Base-by-base conservation (phyloP, 2,797 vertebrate species). In the Tachyglossus aculeatus region DNA sequence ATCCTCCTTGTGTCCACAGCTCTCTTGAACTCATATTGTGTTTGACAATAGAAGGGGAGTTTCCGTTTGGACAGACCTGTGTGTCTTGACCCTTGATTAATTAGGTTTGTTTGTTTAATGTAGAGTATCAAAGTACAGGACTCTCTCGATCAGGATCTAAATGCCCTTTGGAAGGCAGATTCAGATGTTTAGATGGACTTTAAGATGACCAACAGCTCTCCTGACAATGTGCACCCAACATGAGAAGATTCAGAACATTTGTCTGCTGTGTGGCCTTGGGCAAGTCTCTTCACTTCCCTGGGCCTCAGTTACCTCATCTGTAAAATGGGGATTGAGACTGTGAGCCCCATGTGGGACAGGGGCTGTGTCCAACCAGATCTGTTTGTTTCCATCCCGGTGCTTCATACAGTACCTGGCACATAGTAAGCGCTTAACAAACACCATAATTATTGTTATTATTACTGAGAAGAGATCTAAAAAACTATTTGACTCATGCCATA, bases 61-160 rank as follows among this genome's bases (percentile, higher is more conserved):
- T 79, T 69, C 51, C 7, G 43, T 0, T 9, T 9, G 5, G n/a
- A 54, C 21, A n/a, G 32, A 62, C 41, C 38, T 50, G 5, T 57
- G 25, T 48, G 36, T 67, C 56, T 70, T 25, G 47, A 58, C 45
- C 57, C 39, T 52, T 13, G 32, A 22, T 10, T 2, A 3, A 56
- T 33, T 27, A 60, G 34, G 19, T 19, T 43, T 71, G 29, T 25
- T 66, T 48, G 71, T n/a, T n/a, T n/a, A 47, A 34, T 33, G 38
- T 5, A 47, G 29, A 34, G 52, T 67, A 77, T 67, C 47, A 63
- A 71, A 68, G 66, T 15, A 32, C 27, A 55, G 9, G 37, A 1
- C 19, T 21, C 19, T 59, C 40, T 39, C 32, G 51, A 29, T 39
- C 38, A 62, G 18, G 34, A 22, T n/a, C 7, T 22, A 32, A 2